Evolutionary conservation across 2,888 invertebrate species (phyloP), one percentile per base, ranked within the genome.

Genomic region (Ichneumoninae sp.): DNA sequence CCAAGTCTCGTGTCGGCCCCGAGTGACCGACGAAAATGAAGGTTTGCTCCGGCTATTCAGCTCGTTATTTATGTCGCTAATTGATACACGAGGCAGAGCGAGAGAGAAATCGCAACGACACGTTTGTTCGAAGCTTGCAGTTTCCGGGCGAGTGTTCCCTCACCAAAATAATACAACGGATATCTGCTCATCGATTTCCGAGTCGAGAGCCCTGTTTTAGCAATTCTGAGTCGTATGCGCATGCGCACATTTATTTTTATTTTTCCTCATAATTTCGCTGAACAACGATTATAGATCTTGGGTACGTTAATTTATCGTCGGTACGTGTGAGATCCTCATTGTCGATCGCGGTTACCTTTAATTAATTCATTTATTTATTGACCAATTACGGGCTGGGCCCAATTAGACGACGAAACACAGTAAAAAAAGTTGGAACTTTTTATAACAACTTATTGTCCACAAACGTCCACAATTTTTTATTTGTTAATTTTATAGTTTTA

Each of bases 301-400:
- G 89, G 83, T 87, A 89, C 86, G 89, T 88, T 89, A 90, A 92
- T 92, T 92, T 91, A 92, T 92, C 89, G 88, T 85, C 78, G 36
- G 70, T 84, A 69, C 69, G 69, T 57, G 73, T 19, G 10, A 19
- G 54, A 10, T 60, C 60, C 36, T 73, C 60, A 63, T 70, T 36
- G 40, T 13, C 68, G 74, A 79, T 87, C 83, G 84, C 76, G 84
- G 85, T 81, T 87, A 78, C 80, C 69, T 83, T 87, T 88, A 86
- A 78, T 85, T 86, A 19, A 77, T 81, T 82, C 0, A 26, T 26
- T 26, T 26, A 26, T 26, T 26, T 26, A 26, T 26, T 26, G 26
- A 3, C 3, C 3, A 26, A 26, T 26, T 26, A 26, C 3, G 26
- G 26, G 26, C 26, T 26, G 26, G 26, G 26, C 3, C 26, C 26